Evolutionary conservation across 2,797 vertebrate species (phyloP).

Genomic region (Eremophila alpestris): DNA sequence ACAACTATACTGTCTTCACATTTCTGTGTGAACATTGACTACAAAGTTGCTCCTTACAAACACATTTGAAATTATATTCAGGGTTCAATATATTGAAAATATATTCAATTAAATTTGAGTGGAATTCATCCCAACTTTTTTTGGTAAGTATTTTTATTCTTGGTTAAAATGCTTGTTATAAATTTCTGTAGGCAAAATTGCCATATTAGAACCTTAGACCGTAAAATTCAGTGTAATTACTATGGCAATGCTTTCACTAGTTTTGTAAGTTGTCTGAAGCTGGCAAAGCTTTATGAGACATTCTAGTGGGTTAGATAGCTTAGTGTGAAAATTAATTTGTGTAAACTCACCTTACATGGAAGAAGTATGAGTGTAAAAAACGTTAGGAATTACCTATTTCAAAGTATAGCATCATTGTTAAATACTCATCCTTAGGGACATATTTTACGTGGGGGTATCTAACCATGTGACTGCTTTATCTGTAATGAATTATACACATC

Average conservation of each 20-base stretch:
- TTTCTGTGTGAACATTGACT: not conserved
- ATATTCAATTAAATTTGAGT: not conserved
- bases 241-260: not conserved
- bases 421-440: not conserved
- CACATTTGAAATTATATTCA: not conserved
- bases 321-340: conserved; percentile 32
- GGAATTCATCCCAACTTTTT: not conserved
- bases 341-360: not conserved
- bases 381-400: not conserved
- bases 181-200: not conserved
- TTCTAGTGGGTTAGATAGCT: not conserved
- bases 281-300: not conserved
- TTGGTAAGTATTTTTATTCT: not conserved
- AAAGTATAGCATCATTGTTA: not conserved
- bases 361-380: not conserved
- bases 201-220: not conserved
- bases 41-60: not conserved
- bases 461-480: not conserved
- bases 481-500: not conserved
- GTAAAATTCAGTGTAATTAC: not conserved
- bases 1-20: fast-evolving
- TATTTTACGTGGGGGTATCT: not conserved
- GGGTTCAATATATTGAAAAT: not conserved
- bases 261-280: not conserved
- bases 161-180: not conserved